Percentiles rank a stretch among this genome's conserved stretches.
These are phyloP conservation scores for Spea multiplicata DNA, from an alignment of 2,113 vertebrate species.

Conservation along the genomic window DNA sequence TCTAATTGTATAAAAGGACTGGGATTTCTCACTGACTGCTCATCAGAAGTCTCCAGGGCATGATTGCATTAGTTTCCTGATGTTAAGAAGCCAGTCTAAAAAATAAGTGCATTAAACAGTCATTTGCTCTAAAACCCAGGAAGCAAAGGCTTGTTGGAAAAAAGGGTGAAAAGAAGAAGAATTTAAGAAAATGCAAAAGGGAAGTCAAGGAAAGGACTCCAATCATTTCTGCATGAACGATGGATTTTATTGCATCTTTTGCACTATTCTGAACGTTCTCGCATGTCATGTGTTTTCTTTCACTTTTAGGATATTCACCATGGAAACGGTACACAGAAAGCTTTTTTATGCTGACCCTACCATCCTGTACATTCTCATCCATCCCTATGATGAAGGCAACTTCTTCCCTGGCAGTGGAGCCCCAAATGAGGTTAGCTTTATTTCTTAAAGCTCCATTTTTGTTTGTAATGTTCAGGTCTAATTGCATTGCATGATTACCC, in stretches of 20 bases:
- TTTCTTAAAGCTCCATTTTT: constrained; percentile 81
- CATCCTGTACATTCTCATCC: constrained; percentile 89
- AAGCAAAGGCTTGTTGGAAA: constrained; percentile 64
- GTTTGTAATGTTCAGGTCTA: constrained; percentile 74
- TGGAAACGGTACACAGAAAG: constrained; percentile 87
- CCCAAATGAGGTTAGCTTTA: constrained; percentile 94
- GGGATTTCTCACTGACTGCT: constrained; percentile 88
- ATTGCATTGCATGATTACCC: constrained; percentile 82
- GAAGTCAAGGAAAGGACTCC: constrained; percentile 45
- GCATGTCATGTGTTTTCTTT: constrained; percentile 89
- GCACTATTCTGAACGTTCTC: constrained; percentile 73
- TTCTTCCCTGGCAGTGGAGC: constrained; percentile 86
- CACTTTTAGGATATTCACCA: constrained; percentile 87
- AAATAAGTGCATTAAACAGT: constrained; percentile 89
- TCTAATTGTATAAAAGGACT: constrained; percentile 86
- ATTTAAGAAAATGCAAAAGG: constrained; percentile 54
- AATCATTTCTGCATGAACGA: not conserved
- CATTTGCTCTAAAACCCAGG: constrained; percentile 82
- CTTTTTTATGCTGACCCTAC: constrained; percentile 85
- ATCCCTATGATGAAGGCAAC: constrained; percentile 90
- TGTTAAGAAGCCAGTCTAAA: constrained; percentile 86
- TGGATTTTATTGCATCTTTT: constrained; percentile 47
- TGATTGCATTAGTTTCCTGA: constrained; percentile 83
- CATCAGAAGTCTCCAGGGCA: constrained; percentile 84
- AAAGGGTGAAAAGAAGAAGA: constrained; percentile 58